Conservation (phyloP, 30 jellyfish, hydroid and myxozoan genomes). For the Morbakka virulenta region DNA sequence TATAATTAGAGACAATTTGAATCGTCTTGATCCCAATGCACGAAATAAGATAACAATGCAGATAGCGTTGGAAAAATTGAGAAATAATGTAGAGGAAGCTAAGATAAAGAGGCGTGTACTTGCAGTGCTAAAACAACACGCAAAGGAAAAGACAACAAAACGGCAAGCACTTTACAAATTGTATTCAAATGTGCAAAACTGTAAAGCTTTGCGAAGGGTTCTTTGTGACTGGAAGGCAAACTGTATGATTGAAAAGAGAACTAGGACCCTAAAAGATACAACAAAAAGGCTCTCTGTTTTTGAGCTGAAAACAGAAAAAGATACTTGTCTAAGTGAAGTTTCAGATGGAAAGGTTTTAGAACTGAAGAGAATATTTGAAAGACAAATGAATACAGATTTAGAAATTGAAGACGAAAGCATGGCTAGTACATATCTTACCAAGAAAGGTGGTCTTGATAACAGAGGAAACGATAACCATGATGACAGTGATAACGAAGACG, state of each 20-base stretch:
- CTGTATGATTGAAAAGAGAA: too few species aligned
- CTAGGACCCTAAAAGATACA: too few species aligned
- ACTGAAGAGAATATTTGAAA: neutral
- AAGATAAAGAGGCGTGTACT: neutral
- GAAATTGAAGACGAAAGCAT: too few species aligned
- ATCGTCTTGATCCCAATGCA: too few species aligned
- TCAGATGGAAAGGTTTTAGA: neutral
- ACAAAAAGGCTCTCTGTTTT: too few species aligned
- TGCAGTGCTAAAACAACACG: neutral
- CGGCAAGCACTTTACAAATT: neutral
- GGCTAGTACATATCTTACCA: too few species aligned
- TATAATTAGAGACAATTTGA: too few species aligned
- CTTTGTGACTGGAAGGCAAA: neutral
- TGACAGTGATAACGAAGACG: too few species aligned
- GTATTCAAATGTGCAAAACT: neutral
- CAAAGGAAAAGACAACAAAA: neutral
- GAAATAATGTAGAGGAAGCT: neutral
- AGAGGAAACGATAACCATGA: too few species aligned
- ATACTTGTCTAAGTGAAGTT: neutral
- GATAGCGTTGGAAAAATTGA: neutral
- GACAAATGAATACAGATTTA: neutral
- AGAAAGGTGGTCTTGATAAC: too few species aligned
- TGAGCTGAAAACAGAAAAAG: too few species aligned
- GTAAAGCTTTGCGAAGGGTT: neutral
- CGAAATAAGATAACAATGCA: too few species aligned